A percentile compares a stretch with the other conserved stretches of the same genome.
These are phyloP conservation scores for Pelvicachromis taeniatus DNA, from an alignment of 2,113 vertebrate species.

Conservation along the genomic window DNA sequence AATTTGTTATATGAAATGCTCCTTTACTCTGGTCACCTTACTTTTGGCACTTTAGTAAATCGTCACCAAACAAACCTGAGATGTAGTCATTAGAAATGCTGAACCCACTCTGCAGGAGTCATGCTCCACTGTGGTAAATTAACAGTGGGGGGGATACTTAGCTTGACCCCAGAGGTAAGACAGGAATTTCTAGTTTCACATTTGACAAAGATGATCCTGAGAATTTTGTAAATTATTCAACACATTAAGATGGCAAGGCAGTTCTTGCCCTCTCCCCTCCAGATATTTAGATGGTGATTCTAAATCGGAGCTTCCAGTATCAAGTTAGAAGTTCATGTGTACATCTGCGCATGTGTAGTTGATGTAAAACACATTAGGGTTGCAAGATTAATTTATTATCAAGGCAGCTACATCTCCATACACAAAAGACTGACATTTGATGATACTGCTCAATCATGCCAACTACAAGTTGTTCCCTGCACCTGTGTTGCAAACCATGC, in stretches of 20 bases:
- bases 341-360: background rate
- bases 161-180: background rate
- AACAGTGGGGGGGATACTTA: no score
- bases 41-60: no score
- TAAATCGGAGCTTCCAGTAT: background rate
- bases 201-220: background rate
- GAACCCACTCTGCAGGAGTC: background rate
- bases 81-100: background rate
- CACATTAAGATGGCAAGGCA: background rate
- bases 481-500: conserved; percentile 27
- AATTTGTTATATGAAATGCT: no score
- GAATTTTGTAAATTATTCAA: background rate
- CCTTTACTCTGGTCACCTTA: no score
- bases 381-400: conserved; percentile 37
- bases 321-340: background rate
- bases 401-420: background rate
- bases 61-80: background rate
- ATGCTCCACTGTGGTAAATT: background rate
- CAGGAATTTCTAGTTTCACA: background rate
- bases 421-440: conserved; percentile 28
- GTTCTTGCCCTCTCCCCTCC: background rate
- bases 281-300: no score
- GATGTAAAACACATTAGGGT: background rate
- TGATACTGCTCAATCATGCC: background rate
- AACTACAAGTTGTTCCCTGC: conserved; percentile 5